These are phyloP conservation scores for Philaethria dido DNA, from an alignment of 2,888 invertebrate species.

Conservation along the genomic window DNA sequence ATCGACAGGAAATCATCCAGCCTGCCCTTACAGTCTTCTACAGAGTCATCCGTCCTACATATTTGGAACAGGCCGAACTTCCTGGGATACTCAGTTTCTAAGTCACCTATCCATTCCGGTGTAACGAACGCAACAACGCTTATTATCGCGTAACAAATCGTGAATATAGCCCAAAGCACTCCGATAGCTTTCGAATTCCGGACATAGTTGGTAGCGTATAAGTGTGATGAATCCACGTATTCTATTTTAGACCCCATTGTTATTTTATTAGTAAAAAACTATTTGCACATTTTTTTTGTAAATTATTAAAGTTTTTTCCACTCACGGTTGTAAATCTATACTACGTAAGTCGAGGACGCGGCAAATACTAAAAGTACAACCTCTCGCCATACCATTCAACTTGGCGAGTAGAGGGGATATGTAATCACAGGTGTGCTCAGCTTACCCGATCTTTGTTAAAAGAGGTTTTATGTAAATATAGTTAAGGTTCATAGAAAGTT, in stretches of 20 bases:
- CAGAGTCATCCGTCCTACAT: slow-evolving; percentile 90
- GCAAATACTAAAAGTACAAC: slow-evolving; percentile 62
- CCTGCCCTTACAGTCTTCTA: slow-evolving; percentile 92
- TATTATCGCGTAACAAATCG: slow-evolving; percentile 98
- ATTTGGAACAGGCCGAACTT: slow-evolving; percentile 96
- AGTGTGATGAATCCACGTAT: slow-evolving; percentile 95
- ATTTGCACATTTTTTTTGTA: slow-evolving; percentile 55
- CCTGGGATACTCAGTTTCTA: slow-evolving; percentile 93
- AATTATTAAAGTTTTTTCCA: slow-evolving; percentile 44
- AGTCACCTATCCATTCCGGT: slow-evolving; percentile 95
- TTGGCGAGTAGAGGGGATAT: slow-evolving; percentile 72
- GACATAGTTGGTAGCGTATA: slow-evolving; percentile 95
- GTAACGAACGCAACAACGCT: slow-evolving; percentile 97
- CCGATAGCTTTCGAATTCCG: slow-evolving; percentile 97
- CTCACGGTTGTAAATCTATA: slow-evolving; percentile 37
- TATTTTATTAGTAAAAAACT: slow-evolving; percentile 49
- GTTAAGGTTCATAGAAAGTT: neutral
- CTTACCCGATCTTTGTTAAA: slow-evolving; percentile 29
- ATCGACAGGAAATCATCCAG: slow-evolving; percentile 93
- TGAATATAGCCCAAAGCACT: slow-evolving; percentile 98
- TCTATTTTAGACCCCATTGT: slow-evolving; percentile 96
- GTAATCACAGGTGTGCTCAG: slow-evolving; percentile 36
- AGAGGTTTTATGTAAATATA: slow-evolving; percentile 2
- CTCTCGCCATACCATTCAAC: slow-evolving; percentile 73
- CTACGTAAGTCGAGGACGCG: slow-evolving; percentile 63